These are phyloP conservation scores for Dryocosmus kuriphilus DNA, from an alignment of 2,888 invertebrate genomes.

Conservation along the genomic window DNA sequence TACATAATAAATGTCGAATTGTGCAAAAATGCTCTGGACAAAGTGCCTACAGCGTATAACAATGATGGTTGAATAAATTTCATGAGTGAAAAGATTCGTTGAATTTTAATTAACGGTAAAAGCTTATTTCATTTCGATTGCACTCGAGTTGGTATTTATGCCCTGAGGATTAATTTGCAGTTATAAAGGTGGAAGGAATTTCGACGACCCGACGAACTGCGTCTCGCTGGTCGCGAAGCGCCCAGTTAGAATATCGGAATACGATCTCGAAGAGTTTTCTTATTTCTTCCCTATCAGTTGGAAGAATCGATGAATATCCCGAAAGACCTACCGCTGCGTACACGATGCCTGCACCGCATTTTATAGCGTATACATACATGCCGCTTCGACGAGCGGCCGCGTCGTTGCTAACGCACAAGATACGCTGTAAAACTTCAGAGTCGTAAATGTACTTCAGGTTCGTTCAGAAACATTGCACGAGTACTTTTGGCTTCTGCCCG, in stretches of 20 bases:
- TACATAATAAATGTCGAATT: not conserved
- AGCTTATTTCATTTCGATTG: slow-evolving; percentile 14
- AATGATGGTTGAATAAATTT: not conserved
- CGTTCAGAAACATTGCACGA: slow-evolving; percentile 27
- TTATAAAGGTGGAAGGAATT: slow-evolving; percentile 19
- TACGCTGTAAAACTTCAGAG: slow-evolving; percentile 6
- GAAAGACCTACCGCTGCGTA: slow-evolving; percentile 43
- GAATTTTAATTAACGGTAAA: slow-evolving; percentile 19
- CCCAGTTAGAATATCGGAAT: slow-evolving; percentile 37
- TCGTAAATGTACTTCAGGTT: slow-evolving; percentile 29
- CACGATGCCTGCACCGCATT: slow-evolving; percentile 14
- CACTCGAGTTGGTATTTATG: slow-evolving; percentile 7
- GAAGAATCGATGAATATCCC: slow-evolving; percentile 48
- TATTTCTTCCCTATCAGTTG: slow-evolving; percentile 38
- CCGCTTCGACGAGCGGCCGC: slow-evolving; percentile 31
- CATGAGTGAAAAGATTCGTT: not conserved
- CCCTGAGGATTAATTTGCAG: slow-evolving; percentile 22
- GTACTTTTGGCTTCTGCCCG: slow-evolving; percentile 28
- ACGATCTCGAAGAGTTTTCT: slow-evolving; percentile 42
- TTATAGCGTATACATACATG: slow-evolving; percentile 32
- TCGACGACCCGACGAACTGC: not conserved
- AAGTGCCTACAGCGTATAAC: not conserved
- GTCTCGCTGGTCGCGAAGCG: slow-evolving; percentile 3
- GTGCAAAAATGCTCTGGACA: not conserved
- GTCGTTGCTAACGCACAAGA: slow-evolving; percentile 25